Conservation (phyloP, 2,888 invertebrate species). For the Meganola albula region DNA sequence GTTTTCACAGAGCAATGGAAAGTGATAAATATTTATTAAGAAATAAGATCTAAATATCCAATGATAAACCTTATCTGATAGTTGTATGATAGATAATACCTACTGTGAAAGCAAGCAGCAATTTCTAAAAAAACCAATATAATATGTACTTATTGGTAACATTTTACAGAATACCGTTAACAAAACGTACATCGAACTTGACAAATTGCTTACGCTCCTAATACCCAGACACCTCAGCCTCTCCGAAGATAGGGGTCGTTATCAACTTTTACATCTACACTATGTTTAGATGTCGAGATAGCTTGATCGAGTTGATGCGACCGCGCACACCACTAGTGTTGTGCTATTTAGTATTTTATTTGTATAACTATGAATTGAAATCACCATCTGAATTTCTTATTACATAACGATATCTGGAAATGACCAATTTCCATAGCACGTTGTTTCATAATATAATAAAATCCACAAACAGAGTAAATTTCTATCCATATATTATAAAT, state of each 20-base stretch:
- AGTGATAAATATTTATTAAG: too few species aligned
- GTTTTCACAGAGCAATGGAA: too few species aligned
- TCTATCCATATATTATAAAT: conserved; percentile 37
- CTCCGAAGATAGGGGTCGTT: conserved; percentile 53
- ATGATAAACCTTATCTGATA: too few species aligned
- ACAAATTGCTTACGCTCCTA: conserved; percentile 75
- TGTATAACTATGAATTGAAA: conserved; percentile 17
- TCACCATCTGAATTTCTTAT: conserved; percentile 25
- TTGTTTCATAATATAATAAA: conserved; percentile 44
- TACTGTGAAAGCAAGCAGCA: conserved; percentile 28
- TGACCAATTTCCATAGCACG: conserved; percentile 28
- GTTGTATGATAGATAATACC: conserved; percentile 28
- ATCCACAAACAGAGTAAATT: conserved; percentile 35
- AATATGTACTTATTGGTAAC: too few species aligned
- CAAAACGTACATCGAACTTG: conserved; percentile 65
- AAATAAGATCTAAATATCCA: too few species aligned
- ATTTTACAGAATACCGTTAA: conserved; percentile 54
- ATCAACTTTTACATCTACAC: conserved; percentile 60
- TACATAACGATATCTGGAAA: conserved; percentile 32
- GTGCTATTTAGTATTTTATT: conserved; percentile 32
- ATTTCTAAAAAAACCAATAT: conserved; percentile 35
- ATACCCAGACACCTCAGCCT: conserved; percentile 68
- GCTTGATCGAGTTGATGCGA: conserved; percentile 60
- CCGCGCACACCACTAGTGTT: conserved; percentile 37
- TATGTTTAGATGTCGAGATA: conserved; percentile 67